Evolutionary conservation across 2,797 vertebrate genomes (phyloP).

Genomic region (Crenichthys baileyi): DNA sequence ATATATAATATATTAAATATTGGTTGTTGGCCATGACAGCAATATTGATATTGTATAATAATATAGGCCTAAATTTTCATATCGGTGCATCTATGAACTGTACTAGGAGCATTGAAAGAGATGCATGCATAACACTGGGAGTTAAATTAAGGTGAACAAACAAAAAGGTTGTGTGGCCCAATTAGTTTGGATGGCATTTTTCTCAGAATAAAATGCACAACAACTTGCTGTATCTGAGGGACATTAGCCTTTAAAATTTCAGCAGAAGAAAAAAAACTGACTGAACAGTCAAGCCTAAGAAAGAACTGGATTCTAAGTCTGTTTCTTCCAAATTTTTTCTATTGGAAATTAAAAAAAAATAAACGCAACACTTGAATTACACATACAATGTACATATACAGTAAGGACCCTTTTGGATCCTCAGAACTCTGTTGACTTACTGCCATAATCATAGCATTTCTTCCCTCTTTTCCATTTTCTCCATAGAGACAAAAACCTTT

Average conservation of each 20-base stretch:
- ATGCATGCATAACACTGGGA: no score
- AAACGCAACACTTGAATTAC: slow-evolving; percentile 57
- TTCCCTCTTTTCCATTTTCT: slow-evolving; percentile 46
- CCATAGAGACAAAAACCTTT: slow-evolving; percentile 54
- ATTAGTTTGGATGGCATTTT: no score
- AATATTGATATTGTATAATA: no score
- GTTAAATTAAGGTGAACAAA: no score
- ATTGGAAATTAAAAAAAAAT: slow-evolving; percentile 36
- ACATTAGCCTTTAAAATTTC: not conserved
- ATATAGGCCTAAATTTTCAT: no score
- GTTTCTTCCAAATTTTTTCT: slow-evolving; percentile 21
- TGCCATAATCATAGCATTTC: slow-evolving; percentile 53
- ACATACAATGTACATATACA: slow-evolving; percentile 41
- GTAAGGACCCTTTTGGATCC: slow-evolving; percentile 32
- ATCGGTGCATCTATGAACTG: no score
- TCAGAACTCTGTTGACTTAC: slow-evolving; percentile 39
- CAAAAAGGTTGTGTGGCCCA: no score
- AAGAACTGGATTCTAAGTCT: not conserved
- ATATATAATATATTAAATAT: no score
- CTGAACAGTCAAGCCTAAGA: not conserved
- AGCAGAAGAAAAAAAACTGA: not conserved
- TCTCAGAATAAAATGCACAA: no score
- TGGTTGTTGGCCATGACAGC: no score
- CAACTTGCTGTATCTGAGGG: not conserved
- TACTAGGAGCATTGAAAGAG: no score